Conservation (phyloP, 2,888 invertebrate species). For the Leucophora obtusa region DNA sequence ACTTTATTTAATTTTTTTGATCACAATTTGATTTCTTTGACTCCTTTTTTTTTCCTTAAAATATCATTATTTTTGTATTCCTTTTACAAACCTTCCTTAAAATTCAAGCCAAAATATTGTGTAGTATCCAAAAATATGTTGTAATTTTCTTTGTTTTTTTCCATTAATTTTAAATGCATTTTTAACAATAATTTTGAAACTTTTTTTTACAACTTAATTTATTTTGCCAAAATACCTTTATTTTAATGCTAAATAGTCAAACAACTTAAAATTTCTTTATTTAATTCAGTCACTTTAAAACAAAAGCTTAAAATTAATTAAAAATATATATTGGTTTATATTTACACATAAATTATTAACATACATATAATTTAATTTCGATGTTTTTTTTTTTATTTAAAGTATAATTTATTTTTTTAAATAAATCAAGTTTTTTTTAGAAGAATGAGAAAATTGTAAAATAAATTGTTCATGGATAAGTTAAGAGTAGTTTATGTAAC, state of each 20-base stretch:
- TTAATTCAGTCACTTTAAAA: conserved; percentile 60
- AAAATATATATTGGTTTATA: conserved; percentile 47
- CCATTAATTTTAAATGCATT: conserved; percentile 42
- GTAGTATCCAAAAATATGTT: conserved; percentile 62
- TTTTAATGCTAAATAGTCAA: conserved; percentile 49
- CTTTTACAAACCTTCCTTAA: conserved; percentile 31
- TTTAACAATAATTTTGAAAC: conserved; percentile 56
- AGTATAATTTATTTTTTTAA: not conserved
- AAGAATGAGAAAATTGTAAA: too few species aligned
- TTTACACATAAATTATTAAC: conserved; percentile 55
- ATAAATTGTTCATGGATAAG: too few species aligned
- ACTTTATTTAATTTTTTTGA: conserved; percentile 67
- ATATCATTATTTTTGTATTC: conserved; percentile 58
- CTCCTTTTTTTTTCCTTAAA: conserved; percentile 67
- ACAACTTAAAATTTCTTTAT: conserved; percentile 44
- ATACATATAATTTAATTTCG: conserved; percentile 57
- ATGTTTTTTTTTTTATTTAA: conserved; percentile 39
- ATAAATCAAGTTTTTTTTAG: too few species aligned
- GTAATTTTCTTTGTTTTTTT: conserved; percentile 37
- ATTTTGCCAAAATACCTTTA: conserved; percentile 60
- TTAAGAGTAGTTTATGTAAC: too few species aligned
- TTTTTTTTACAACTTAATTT: conserved; percentile 50
- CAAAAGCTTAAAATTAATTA: conserved; percentile 52
- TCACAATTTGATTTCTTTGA: conserved; percentile 77
- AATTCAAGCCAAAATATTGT: conserved; percentile 59